Percentiles rank a stretch among this genome's conserved stretches.
Evolutionary conservation across 2,888 invertebrate species (phyloP).

Genomic region (Parapristionchus giblindavisi): DNA sequence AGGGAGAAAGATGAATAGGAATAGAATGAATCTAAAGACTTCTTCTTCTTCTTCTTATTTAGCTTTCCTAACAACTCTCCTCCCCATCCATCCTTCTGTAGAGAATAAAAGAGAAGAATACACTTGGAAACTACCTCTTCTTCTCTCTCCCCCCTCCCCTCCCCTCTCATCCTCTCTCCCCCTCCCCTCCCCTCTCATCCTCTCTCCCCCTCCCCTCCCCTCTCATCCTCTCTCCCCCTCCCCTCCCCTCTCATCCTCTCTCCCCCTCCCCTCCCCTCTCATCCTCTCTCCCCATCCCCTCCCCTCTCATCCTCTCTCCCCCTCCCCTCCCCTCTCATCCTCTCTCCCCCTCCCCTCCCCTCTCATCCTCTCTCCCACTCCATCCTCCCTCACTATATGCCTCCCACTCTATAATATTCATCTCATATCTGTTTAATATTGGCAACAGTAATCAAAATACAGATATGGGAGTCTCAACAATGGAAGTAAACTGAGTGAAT

Average conservation of each 20-base stretch:
- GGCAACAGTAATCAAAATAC: too few relatives aligned
- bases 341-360: constrained; percentile 5
- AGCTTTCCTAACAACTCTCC: constrained; percentile 8
- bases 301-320: constrained; percentile 4
- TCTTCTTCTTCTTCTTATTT: background rate
- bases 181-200: constrained; percentile 20
- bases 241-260: constrained; percentile 8
- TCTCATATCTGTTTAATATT: constrained; percentile 31
- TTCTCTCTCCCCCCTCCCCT: constrained; percentile 18
- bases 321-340: constrained; percentile 1
- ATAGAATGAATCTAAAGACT: too few relatives aligned
- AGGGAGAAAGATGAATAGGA: too few relatives aligned
- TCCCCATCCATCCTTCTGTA: too few relatives aligned
- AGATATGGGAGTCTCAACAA: too few relatives aligned
- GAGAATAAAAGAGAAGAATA: constrained; percentile 23
- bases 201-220: constrained; percentile 25
- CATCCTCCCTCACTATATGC: constrained; percentile 21
- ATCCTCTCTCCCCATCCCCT: too few relatives aligned
- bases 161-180: too few relatives aligned
- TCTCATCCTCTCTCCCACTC: constrained; percentile 8
- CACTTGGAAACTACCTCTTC: constrained; percentile 9
- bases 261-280: too few relatives aligned
- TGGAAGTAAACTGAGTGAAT: constrained; percentile 19
- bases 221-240: constrained; percentile 23
- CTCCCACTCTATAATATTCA: constrained; percentile 12